Percentiles rank a stretch among this genome's conserved stretches.
These are phyloP conservation scores for Nesogale talazaci DNA, from an alignment of 2,113 vertebrate species.

Conservation along the genomic window DNA sequence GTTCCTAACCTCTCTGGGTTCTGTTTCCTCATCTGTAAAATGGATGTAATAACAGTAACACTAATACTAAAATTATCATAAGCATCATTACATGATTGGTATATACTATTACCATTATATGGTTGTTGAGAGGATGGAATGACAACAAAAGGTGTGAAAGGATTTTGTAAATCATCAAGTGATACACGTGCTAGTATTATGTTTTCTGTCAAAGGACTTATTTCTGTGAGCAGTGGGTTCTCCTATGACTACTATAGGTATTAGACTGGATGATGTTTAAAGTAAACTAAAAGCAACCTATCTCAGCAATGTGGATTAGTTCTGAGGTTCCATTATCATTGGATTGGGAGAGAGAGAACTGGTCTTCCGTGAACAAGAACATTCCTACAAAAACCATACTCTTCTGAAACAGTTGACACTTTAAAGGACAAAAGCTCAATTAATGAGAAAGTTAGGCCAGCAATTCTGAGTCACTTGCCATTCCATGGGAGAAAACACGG, in stretches of 20 bases:
- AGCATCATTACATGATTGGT: not conserved
- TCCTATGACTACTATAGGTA: not conserved
- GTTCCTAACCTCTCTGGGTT: not conserved
- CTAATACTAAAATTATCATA: not conserved
- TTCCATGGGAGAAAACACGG: no score
- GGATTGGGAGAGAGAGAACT: not conserved
- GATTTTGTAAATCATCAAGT: slow-evolving; percentile 30
- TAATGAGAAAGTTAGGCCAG: not conserved
- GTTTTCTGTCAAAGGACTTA: slow-evolving; percentile 48
- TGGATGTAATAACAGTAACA: not conserved
- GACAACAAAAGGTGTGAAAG: slow-evolving; percentile 15
- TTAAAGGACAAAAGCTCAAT: slow-evolving; percentile 32
- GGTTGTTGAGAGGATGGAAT: not conserved
- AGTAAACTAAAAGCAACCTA: slow-evolving; percentile 5
- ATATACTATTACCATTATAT: not conserved
- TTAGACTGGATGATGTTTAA: slow-evolving; percentile 6
- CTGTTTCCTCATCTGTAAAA: slow-evolving; percentile 32
- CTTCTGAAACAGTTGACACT: not conserved
- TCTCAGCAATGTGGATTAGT: not conserved
- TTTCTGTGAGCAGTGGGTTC: slow-evolving; percentile 37
- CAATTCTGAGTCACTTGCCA: no score
- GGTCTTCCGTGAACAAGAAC: not conserved
- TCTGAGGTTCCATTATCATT: not conserved
- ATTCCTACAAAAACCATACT: not conserved
- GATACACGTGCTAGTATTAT: not conserved